Percentiles rank a stretch among this genome's conserved stretches.
phyloP scores from a whole-genome alignment of 1,140 invertebrate species.

The Calephelis virginiensis region DNA sequence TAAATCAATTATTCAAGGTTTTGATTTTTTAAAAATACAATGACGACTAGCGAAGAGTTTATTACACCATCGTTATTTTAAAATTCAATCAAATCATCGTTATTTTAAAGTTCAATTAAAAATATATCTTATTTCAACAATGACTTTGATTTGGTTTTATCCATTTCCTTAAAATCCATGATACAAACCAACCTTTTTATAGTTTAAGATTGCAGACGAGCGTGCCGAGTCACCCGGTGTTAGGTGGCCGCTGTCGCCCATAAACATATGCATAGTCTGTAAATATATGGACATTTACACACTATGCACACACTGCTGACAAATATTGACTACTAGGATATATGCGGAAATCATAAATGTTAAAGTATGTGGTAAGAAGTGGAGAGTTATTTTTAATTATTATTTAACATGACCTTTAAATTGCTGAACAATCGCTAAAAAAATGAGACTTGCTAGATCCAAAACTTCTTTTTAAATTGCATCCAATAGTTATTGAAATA shows the following conservation, averaged over 20 bases:
- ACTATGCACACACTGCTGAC: slow-evolving; percentile 8
- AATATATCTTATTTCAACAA: background rate
- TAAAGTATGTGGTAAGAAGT: background rate
- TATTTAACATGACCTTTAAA: too few species aligned
- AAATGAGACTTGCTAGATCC: too few species aligned
- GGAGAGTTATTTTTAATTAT: too few species aligned
- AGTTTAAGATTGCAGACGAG: slow-evolving; percentile 7
- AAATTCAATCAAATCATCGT: too few species aligned
- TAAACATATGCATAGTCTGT: slow-evolving; percentile 18
- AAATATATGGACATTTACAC: slow-evolving; percentile 18
- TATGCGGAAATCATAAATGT: background rate
- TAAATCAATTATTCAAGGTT: too few species aligned
- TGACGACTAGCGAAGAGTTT: too few species aligned
- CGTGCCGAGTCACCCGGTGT: slow-evolving; percentile 13
- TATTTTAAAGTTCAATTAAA: too few species aligned
- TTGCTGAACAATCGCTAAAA: too few species aligned
- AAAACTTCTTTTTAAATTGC: too few species aligned
- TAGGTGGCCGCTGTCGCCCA: slow-evolving; percentile 13
- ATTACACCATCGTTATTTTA: too few species aligned
- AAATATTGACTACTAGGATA: background rate
- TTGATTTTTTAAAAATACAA: too few species aligned
- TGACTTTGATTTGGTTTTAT: background rate
- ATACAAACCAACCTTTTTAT: slow-evolving; percentile 14
- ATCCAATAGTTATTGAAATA: too few species aligned
- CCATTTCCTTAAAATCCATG: slow-evolving; percentile 2